Base-by-base conservation (phyloP, 2,113 vertebrate species). In the Pseudonaja textilis region DNA sequence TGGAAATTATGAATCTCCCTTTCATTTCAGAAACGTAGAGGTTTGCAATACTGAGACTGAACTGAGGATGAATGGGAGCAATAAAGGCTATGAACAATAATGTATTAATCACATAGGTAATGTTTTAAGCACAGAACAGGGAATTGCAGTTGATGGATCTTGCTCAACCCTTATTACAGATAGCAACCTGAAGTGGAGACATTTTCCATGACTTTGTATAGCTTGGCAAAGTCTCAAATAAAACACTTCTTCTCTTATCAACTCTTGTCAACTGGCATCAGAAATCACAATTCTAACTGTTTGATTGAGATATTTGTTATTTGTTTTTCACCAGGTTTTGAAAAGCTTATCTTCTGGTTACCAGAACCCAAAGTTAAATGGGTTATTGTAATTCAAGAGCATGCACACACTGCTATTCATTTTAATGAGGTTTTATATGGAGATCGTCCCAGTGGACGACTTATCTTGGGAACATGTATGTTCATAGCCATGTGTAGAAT, bases 341-440 rank as follows among this genome's bases (percentile, higher is more conserved):
- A 22, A 92, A 64, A 23, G n/a, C 20, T 61, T 39, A n/a, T 45
- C 94, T 91, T 56, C 93, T 20, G 22, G 55, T 90, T 85, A 22
- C 23, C 54, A 57, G 55, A 7, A 1, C 9, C 89, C 26, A 22
- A 95, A 92, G 56, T 0, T 0, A 5, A 89, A n/a, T 59, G 56
- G 61, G 57, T 87, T 87, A 91, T n/a, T 18, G 20, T 54, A 39
- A 42, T 39, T 29, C 39, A 59, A 56, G 3, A 34, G 16, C 18
- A n/a, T 29, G 10, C 29, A 14, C 26, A 59, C 18, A 87, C 1
- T 61, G 4, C 42, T 14, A 50, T 59, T 81, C 50, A 11, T 81
- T 52, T 39, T 54, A 34, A 88, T 88, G 50, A 88, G 29, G 87
- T 81, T 88, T 61, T 61, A 14, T 59, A 16, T 39, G 34, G 69